Percentiles rank a stretch among this genome's conserved stretches.
These are phyloP conservation scores for Drosophila nr. perissopoda DNA, from an alignment of 2,888 invertebrate species.

Conservation along the genomic window DNA sequence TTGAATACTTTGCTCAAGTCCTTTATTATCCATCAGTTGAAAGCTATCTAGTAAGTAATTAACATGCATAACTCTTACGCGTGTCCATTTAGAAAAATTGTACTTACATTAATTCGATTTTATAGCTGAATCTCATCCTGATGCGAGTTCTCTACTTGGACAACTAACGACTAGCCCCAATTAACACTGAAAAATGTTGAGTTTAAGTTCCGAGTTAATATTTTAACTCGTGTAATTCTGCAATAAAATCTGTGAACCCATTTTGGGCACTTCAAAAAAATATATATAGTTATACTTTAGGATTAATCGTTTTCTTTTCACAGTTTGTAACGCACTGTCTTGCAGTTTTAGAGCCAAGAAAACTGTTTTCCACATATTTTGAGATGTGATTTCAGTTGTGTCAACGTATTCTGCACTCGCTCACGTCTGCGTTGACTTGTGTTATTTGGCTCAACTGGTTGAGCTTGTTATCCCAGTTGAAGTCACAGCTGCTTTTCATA, in stretches of 20 bases:
- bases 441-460: neutral
- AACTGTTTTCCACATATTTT: neutral
- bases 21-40: neutral
- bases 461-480: neutral
- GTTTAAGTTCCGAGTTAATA: neutral
- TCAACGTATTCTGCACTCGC: neutral
- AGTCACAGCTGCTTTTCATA: neutral
- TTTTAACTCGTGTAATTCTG: neutral
- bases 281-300: neutral
- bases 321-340: neutral
- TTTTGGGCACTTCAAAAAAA: neutral
- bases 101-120: neutral
- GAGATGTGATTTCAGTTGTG: neutral
- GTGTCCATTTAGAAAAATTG: neutral
- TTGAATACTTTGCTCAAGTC: neutral
- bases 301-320: neutral
- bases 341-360: neutral
- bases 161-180: neutral
- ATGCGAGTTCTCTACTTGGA: neutral
- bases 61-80: neutral
- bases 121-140: neutral
- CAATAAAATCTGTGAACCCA: neutral
- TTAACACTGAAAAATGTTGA: neutral
- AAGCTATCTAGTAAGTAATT: neutral
- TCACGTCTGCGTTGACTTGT: neutral